These are phyloP conservation scores for Psittacula derbiana DNA, from an alignment of 2,797 vertebrate species.

Conservation along the genomic window DNA sequence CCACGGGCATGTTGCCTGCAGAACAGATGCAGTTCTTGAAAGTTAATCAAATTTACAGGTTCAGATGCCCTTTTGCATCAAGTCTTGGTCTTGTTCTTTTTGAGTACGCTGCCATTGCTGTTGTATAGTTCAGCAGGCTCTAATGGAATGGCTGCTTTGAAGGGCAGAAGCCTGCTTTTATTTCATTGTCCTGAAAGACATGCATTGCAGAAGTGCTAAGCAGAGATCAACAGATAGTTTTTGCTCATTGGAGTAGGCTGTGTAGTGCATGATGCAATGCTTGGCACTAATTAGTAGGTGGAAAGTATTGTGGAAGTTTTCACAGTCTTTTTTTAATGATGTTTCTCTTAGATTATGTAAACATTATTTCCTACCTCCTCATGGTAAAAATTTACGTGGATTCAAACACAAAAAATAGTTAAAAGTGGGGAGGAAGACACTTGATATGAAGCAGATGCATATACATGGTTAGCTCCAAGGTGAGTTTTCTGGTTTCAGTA, in stretches of 20 bases:
- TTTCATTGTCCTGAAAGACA: not conserved
- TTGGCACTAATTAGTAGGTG: not conserved
- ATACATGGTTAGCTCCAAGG: not conserved
- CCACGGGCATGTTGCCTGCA: fast-evolving
- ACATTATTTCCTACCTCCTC: not conserved
- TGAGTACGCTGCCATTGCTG: not conserved
- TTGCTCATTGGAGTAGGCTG: not conserved
- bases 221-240: not conserved
- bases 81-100: not conserved
- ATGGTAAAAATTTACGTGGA: not conserved
- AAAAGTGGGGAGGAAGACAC: not conserved
- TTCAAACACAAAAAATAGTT: not conserved
- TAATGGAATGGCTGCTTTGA: not conserved
- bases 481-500: constrained; percentile 26
- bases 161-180: not conserved
- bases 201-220: not conserved
- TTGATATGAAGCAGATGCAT: constrained; percentile 39
- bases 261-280: fast-evolving
- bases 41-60: not conserved
- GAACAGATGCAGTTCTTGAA: not conserved
- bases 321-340: not conserved
- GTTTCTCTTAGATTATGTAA: not conserved
- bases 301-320: not conserved
- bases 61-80: not conserved
- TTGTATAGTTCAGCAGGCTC: not conserved